phyloP scores from a whole-genome alignment of 2,888 invertebrate species.

The Lissonota sp. region DNA sequence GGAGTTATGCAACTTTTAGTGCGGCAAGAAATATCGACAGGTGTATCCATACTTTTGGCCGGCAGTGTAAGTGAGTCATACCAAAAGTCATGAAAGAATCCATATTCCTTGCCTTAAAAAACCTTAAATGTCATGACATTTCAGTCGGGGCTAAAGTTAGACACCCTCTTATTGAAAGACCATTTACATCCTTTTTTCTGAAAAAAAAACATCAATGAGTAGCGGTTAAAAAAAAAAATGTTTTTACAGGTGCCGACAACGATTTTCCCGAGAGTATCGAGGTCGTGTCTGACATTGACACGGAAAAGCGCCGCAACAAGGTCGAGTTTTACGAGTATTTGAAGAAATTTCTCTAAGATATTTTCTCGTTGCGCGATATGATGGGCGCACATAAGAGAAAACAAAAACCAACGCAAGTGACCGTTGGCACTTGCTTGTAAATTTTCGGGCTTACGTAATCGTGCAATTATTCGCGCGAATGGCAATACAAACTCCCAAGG shows the following conservation, averaged over 20 bases:
- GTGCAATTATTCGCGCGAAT: constrained; percentile 50
- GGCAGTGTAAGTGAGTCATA: too few species aligned
- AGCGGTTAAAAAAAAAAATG: background rate
- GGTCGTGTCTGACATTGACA: constrained; percentile 68
- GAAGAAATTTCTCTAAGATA: constrained; percentile 62
- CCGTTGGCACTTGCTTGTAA: constrained; percentile 7
- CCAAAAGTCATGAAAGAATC: too few species aligned
- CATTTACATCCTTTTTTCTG: too few species aligned
- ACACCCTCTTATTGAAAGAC: too few species aligned
- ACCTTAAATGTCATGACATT: too few species aligned
- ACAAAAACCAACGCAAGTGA: background rate
- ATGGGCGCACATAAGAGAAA: background rate
- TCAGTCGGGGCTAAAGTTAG: too few species aligned
- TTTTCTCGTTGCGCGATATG: constrained; percentile 14
- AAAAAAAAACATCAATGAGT: too few species aligned
- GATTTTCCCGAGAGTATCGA: constrained; percentile 70
- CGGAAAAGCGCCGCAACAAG: constrained; percentile 65
- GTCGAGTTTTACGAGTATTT: constrained; percentile 62
- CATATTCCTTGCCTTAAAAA: too few species aligned
- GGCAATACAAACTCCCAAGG: constrained; percentile 47
- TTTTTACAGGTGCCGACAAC: constrained; percentile 67
- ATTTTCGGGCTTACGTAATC: constrained; percentile 55
- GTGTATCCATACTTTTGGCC: too few species aligned
- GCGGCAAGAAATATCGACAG: too few species aligned
- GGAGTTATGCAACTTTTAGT: too few species aligned